Evolutionary conservation across 2,113 vertebrate genomes (phyloP).

Genomic region (Cephalopholis sonnerati): DNA sequence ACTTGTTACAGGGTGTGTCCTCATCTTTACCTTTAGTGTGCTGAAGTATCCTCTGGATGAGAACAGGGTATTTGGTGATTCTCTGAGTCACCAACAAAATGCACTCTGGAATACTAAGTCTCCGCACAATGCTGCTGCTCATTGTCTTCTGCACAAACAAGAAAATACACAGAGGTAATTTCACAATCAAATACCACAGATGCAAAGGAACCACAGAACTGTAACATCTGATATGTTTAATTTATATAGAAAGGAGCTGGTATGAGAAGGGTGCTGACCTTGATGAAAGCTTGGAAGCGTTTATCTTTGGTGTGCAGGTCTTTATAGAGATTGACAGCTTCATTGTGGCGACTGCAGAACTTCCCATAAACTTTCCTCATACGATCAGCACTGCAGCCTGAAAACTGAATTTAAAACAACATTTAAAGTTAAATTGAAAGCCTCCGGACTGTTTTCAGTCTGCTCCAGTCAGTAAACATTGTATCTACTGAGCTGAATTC

Average conservation of each 20-base stretch:
- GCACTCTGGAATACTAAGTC: constrained; percentile 93
- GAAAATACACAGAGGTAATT: background rate
- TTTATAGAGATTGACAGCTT: constrained; percentile 93
- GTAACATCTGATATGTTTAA: background rate
- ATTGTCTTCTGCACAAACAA: constrained; percentile 89
- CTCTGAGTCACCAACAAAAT: constrained; percentile 94
- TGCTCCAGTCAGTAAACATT: too few species aligned
- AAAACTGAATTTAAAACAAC: constrained; percentile 85
- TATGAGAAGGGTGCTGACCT: constrained; percentile 80
- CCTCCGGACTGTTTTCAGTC: too few species aligned
- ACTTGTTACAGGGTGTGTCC: background rate
- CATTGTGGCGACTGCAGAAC: constrained; percentile 95
- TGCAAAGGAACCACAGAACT: background rate
- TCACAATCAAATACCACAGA: background rate
- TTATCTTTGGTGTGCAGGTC: constrained; percentile 92
- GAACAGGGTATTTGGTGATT: constrained; percentile 95
- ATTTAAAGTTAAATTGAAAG: too few species aligned
- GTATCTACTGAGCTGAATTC: too few species aligned
- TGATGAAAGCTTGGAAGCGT: constrained; percentile 94
- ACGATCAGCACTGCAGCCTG: constrained; percentile 87
- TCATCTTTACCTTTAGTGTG: constrained; percentile 89
- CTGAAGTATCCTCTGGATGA: constrained; percentile 92
- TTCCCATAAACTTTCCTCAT: constrained; percentile 94
- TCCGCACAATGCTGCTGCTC: constrained; percentile 91
- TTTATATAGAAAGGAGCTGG: background rate